These are phyloP conservation scores for Gambusia yucatana DNA, from an alignment of 2,797 vertebrate genomes.

Conservation along the genomic window DNA sequence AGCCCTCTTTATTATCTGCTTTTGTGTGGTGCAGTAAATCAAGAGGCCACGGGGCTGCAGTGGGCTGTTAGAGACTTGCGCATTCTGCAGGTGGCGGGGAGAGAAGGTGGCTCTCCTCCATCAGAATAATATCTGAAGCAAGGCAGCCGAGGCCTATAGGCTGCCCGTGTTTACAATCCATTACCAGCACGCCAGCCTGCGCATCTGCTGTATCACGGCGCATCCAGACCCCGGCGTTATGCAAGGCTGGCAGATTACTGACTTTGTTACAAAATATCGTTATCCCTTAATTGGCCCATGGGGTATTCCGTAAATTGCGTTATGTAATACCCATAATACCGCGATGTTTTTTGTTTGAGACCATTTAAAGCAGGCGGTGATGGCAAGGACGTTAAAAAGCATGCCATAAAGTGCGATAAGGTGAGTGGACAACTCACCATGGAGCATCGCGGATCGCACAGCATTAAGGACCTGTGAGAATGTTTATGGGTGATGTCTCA, in stretches of 20 bases:
- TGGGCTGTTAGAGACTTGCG: constrained; percentile 86
- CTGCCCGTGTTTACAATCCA: constrained; percentile 67
- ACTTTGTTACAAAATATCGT: constrained; percentile 54
- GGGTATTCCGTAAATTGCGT: constrained; percentile 65
- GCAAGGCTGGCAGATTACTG: constrained; percentile 57
- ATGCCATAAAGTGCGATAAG: constrained; percentile 67
- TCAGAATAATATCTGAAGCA: constrained; percentile 62
- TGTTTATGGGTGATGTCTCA: constrained; percentile 47
- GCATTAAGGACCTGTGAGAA: constrained; percentile 38
- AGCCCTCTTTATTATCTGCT: constrained; percentile 47
- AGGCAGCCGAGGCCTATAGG: constrained; percentile 66
- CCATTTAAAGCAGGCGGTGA: constrained; percentile 44
- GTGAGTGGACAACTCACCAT: constrained; percentile 44
- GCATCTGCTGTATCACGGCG: constrained; percentile 49
- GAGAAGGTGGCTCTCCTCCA: constrained; percentile 76
- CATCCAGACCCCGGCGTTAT: constrained; percentile 55
- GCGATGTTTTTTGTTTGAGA: constrained; percentile 36
- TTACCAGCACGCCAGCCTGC: constrained; percentile 53
- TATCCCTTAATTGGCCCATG: constrained; percentile 63
- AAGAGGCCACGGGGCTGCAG: constrained; percentile 82
- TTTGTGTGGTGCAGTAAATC: constrained; percentile 80
- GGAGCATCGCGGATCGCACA: constrained; percentile 26
- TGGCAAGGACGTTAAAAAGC: constrained; percentile 34
- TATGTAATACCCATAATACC: constrained; percentile 62
- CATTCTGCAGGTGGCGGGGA: constrained; percentile 94